Percentiles rank a stretch among this genome's conserved stretches.
Evolutionary conservation across 1,140 invertebrate genomes (phyloP).

Genomic region (Atta colombica): DNA sequence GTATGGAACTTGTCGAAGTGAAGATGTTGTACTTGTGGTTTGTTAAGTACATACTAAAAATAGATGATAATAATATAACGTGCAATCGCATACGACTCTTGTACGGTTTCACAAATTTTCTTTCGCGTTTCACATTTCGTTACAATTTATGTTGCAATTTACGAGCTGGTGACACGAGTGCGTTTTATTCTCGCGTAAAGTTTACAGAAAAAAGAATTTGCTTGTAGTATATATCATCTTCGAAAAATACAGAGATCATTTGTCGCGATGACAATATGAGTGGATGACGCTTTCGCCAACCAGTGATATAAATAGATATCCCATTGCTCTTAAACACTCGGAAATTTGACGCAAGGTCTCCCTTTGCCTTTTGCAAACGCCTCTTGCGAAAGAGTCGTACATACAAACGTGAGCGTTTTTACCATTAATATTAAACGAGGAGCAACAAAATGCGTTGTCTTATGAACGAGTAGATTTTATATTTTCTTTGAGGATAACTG

Average conservation of each 20-base stretch:
- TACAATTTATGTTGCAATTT: background rate
- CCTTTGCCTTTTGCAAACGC: background rate
- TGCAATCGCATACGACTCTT: background rate
- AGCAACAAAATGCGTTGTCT: constrained; percentile 27
- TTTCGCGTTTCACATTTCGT: background rate
- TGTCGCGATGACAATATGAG: constrained; percentile 10
- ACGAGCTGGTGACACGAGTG: background rate
- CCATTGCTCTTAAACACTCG: constrained; percentile 8
- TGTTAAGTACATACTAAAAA: constrained; percentile 64
- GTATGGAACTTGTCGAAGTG: constrained; percentile 11
- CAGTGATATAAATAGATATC: constrained; percentile 1
- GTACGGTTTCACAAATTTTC: background rate
- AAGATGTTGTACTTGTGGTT: constrained; percentile 13
- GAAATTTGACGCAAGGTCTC: background rate
- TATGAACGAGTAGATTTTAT: constrained; percentile 9
- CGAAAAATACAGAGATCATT: constrained; percentile 23
- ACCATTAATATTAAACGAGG: constrained; percentile 39
- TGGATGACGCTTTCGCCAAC: constrained; percentile 21
- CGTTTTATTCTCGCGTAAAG: constrained; percentile 20
- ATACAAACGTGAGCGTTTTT: constrained; percentile 8
- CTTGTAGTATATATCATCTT: constrained; percentile 4
- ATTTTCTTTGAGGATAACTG: constrained; percentile 21
- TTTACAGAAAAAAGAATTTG: background rate
- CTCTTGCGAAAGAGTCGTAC: background rate
- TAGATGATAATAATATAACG: constrained; percentile 8